Percentiles rank a stretch among this genome's conserved stretches.
Conservation (phyloP, 2,797 vertebrate species). For the Hapalemur alaotrensis region DNA sequence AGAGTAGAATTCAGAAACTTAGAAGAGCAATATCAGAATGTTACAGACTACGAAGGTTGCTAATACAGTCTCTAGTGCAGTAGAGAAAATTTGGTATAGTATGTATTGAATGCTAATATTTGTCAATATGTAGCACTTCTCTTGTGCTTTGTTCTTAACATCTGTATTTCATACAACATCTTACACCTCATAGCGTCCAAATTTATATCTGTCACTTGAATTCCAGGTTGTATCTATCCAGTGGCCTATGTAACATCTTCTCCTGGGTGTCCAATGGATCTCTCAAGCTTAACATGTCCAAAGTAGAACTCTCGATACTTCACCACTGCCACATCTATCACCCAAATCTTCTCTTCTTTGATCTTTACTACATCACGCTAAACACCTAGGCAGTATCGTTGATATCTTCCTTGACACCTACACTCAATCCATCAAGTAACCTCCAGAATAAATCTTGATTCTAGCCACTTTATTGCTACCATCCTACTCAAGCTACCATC, state of each 20-base stretch:
- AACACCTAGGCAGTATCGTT: background rate
- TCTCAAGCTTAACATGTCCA: background rate
- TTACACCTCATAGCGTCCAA: background rate
- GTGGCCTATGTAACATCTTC: background rate
- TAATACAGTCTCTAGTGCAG: background rate
- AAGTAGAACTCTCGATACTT: background rate
- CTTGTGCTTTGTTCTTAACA: conserved; percentile 15
- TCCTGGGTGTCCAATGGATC: background rate
- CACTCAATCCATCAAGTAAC: background rate
- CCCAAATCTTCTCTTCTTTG: background rate
- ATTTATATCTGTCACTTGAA: background rate
- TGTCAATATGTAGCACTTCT: background rate
- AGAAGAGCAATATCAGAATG: background rate
- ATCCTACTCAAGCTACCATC: background rate
- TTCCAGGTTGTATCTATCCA: background rate
- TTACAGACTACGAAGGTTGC: background rate
- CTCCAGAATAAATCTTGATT: background rate
- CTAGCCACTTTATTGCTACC: background rate
- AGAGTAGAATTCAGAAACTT: conserved; percentile 36
- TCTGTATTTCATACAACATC: background rate
- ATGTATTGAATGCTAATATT: background rate
- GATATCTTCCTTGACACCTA: background rate
- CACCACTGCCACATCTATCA: background rate
- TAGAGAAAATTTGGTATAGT: conserved; percentile 4
- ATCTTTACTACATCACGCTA: background rate